A percentile compares a stretch with the other conserved stretches of the same genome.
These are phyloP conservation scores for Caenorhabditis sp. DNA, from an alignment of 2,888 invertebrate genomes.

Conservation along the genomic window DNA sequence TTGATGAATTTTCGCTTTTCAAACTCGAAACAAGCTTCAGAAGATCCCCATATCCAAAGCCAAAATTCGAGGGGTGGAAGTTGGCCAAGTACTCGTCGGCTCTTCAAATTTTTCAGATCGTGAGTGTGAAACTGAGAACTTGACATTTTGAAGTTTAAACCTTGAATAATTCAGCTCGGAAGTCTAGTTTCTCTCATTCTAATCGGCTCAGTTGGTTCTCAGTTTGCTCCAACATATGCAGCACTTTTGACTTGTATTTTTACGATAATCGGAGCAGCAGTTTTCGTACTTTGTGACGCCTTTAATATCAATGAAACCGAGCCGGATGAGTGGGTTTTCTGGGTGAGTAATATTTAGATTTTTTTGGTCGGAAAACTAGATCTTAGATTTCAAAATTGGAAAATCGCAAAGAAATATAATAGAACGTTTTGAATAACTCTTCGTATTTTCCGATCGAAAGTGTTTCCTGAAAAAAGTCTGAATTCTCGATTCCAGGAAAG, in stretches of 20 bases:
- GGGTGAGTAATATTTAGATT: slow-evolving; percentile 45
- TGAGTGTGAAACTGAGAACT: slow-evolving; percentile 1
- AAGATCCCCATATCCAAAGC: slow-evolving; percentile 41
- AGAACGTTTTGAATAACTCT: no score
- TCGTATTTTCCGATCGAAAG: no score
- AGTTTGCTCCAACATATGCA: slow-evolving; percentile 68
- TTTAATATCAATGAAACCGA: slow-evolving; percentile 66
- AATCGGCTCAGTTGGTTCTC: slow-evolving; percentile 67
- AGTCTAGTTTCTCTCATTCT: slow-evolving; percentile 48
- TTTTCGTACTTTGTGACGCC: slow-evolving; percentile 58
- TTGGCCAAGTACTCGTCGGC: slow-evolving; percentile 51
- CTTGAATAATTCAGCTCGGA: slow-evolving; percentile 52
- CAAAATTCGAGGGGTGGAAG: slow-evolving; percentile 55
- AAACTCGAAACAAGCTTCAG: slow-evolving; percentile 1
- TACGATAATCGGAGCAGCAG: slow-evolving; percentile 56
- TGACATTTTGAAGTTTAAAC: no score
- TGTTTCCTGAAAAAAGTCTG: no score
- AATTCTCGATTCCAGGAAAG: slow-evolving; percentile 54
- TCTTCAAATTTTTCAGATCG: slow-evolving; percentile 57
- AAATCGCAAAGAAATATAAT: no score
- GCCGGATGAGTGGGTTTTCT: slow-evolving; percentile 68
- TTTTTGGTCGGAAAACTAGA: no score
- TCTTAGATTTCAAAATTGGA: neutral
- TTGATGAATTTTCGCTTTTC: neutral
- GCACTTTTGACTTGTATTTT: slow-evolving; percentile 60